Base-by-base conservation (phyloP, 2,888 invertebrate species). In the Andrena minutula region DNA sequence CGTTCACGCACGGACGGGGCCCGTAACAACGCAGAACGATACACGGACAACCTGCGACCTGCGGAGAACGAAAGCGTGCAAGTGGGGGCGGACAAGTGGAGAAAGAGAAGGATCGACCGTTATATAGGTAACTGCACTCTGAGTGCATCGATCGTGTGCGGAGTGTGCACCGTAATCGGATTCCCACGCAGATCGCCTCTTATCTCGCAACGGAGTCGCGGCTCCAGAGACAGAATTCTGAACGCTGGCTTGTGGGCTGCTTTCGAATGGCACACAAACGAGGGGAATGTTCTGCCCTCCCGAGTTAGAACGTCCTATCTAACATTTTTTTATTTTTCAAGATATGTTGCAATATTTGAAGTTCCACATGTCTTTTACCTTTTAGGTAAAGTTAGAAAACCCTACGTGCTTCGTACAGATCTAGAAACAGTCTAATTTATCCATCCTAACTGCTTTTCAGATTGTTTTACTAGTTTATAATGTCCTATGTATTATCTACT, bases 61-160 rank as follows among this genome's bases (percentile, higher is more conserved):
- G 41, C 63, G 58, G 7, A 58, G 68, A 70, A 73, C 58, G 47
- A 66, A 51, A 32, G 23, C 56, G 69, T 51, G 69, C 61, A 76
- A 41, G 41, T 51, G 49, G 28, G 58, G 70, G 26, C 26, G 60
- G 32, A 32, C 16, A 32, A n/a, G 53, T 49, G 20, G 56, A 60
- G 53, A 66, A 71, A 35, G 65, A 69, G 82, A 81, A 68, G 65
- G 76, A 80, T 68, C 79, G 82, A 89, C 88, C 85, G 88, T 90
- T 90, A 88, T 72, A 75, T 82, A 87, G 79, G 82, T 85, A 88
- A 87, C 82, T 84, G 84, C 79, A 75, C 84, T 86, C 73, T 68
- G 82, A 89, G 86, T 83, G 86, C 86, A 88, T 88, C 84, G 86
- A 89, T 90, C 86, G 86, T 83, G 79, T 81, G 83, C 81, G 74